Base-by-base conservation (phyloP, 2,888 invertebrate genomes). In the Synergus umbraculus region DNA sequence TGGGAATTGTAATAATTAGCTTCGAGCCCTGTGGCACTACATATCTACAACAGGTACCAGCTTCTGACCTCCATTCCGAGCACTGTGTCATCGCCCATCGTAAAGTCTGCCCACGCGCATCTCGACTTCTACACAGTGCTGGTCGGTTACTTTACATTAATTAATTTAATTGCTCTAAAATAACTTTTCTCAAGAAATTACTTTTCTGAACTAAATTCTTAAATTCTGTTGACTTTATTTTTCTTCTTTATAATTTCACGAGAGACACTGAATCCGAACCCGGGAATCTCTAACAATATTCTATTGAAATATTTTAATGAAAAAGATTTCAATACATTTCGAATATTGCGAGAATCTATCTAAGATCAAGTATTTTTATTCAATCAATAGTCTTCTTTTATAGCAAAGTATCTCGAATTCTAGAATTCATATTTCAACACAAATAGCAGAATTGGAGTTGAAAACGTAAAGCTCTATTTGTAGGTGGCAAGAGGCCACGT, bases 1-100 rank as follows among this genome's bases (percentile, higher is more conserved):
- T 78, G 87, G 87, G 88, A 87, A 87, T 87, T 85, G 85, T 86
- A 85, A 88, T 89, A 89, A 89, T 89, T 89, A 89, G 86, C 81
- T 85, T 77, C 29, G 84, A 69, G 85, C 79, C 82, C 78, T 65
- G 44, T 66, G 81, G 69, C 49, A 49, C 29, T 37, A 69, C 69
- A 54, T 69, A 37, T 69, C 69, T 69, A 49, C 69, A 69, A 69
- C 69, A 49, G 69, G 22, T 78, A 76, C 78, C 78, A 78, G 73
- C 79, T 81, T 79, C 81, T 81, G 79, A 78, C 76, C 83, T 65
- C 80, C 76, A 81, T 78, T 89, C 86, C 87, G 87, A 85, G 22
- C 29, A 79, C 79, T 80, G 86, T 86, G 85, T 86, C 85, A 86
- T 86, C 83, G 77, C 78, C 79, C 82, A 58, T 77, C 67, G 63